Conservation (phyloP, 37 sponge, comb jelly and placozoan genomes). For the Crambe crambe region DNA sequence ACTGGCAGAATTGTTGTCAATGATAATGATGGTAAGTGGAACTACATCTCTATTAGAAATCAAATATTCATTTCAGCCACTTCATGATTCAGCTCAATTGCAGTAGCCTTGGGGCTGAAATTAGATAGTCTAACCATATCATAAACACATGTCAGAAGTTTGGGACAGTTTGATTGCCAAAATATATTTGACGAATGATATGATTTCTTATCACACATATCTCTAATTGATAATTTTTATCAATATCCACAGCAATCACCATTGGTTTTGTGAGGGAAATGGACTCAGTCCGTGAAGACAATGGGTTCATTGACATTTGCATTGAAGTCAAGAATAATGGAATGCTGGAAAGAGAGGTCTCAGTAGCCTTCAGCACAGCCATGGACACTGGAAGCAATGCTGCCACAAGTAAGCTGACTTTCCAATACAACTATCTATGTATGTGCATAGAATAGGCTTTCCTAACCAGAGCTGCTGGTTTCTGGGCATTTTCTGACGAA, state of each 20-base stretch:
- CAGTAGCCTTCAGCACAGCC: background rate
- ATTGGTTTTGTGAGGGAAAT: background rate
- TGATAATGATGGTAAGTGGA: slow-evolving; percentile 18
- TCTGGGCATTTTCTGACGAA: no score
- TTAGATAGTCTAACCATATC: no score
- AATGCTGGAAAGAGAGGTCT: background rate
- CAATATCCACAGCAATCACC: background rate
- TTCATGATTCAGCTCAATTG: no score
- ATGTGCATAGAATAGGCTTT: no score
- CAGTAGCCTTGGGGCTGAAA: no score
- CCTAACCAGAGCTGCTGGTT: no score
- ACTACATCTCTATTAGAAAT: background rate
- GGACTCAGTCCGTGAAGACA: background rate
- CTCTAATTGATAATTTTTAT: background rate
- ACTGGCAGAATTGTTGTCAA: background rate
- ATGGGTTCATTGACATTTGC: background rate
- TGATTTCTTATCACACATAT: background rate
- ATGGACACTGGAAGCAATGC: background rate
- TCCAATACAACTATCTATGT: no score
- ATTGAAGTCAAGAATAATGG: background rate
- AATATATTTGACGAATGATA: background rate
- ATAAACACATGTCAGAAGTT: background rate
- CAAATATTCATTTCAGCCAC: no score
- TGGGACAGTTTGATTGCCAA: no score
- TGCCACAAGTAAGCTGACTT: slow-evolving; percentile 5